Evolutionary conservation across 2,888 invertebrate genomes (phyloP).

Genomic region (Stenoptilia bipunctidactyla): DNA sequence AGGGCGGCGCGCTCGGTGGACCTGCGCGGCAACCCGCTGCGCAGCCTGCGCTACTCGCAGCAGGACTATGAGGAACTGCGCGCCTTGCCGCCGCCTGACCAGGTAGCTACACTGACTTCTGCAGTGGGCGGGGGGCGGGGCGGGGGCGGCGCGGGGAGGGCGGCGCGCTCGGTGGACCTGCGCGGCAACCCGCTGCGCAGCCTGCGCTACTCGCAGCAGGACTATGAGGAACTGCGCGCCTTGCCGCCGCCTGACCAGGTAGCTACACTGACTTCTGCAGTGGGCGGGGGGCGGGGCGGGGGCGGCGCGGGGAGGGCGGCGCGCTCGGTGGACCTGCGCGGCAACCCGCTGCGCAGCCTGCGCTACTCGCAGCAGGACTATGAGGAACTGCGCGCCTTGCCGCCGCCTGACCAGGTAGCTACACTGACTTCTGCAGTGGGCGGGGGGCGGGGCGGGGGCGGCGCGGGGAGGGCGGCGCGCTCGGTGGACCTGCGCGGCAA

Average conservation of each 20-base stretch:
- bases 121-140: too few relatives aligned
- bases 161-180: neutral
- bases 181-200: neutral
- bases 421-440: neutral
- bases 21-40: neutral
- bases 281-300: too few relatives aligned
- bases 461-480: too few relatives aligned
- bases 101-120: too few relatives aligned
- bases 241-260: too few relatives aligned
- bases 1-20: neutral
- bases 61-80: neutral
- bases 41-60: neutral
- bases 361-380: neutral
- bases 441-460: slow-evolving; percentile 3
- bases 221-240: too few relatives aligned
- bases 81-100: too few relatives aligned
- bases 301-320: neutral
- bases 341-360: neutral
- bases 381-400: too few relatives aligned
- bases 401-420: neutral
- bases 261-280: too few relatives aligned
- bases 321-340: slow-evolving; percentile 2
- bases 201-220: neutral
- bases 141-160: neutral
- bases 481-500: too few relatives aligned